phyloP scores from a whole-genome alignment of 53 echinoderm and acorn worm genomes.

The Astropecten irregularis region DNA sequence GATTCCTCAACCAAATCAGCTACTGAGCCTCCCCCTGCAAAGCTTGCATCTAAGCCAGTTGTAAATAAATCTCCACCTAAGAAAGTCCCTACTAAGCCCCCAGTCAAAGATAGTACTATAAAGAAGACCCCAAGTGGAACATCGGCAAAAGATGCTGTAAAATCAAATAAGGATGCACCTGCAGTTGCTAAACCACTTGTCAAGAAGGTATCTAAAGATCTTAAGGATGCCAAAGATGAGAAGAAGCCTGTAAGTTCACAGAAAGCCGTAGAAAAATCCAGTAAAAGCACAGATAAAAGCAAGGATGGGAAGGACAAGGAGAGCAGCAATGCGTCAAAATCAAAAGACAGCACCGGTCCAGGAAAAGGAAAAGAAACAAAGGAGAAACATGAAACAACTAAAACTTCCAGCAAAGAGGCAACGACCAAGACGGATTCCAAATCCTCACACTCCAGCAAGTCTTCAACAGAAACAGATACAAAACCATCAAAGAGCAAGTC shows the following conservation, averaged over 20 bases:
- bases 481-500: constrained; percentile 2
- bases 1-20: constrained; percentile 7
- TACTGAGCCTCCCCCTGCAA: not conserved
- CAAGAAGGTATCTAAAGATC: constrained; percentile 26
- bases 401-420: constrained; percentile 18
- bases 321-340: not conserved
- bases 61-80: constrained; percentile 45
- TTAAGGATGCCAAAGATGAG: constrained; percentile 34
- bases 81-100: constrained; percentile 52
- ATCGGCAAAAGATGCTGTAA: constrained; percentile 41
- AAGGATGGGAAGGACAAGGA: constrained; percentile 46
- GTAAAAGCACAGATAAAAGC: not conserved
- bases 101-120: constrained; percentile 58
- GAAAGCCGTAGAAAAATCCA: constrained; percentile 23
- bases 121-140: constrained; percentile 46
- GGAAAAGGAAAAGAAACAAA: constrained; percentile 48
- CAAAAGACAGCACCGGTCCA: constrained; percentile 22
- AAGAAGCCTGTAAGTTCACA: constrained; percentile 11
- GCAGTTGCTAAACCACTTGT: constrained; percentile 9
- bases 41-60: constrained; percentile 8
- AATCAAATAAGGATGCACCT: constrained; percentile 37
- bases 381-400: constrained; percentile 12
- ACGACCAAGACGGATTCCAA: constrained; percentile 17
- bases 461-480: constrained; percentile 8
- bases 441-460: constrained; percentile 12